Percentiles rank a stretch among this genome's conserved stretches.
phyloP scores from a whole-genome alignment of 2,888 invertebrate genomes.

The Calameuta pallipes region DNA sequence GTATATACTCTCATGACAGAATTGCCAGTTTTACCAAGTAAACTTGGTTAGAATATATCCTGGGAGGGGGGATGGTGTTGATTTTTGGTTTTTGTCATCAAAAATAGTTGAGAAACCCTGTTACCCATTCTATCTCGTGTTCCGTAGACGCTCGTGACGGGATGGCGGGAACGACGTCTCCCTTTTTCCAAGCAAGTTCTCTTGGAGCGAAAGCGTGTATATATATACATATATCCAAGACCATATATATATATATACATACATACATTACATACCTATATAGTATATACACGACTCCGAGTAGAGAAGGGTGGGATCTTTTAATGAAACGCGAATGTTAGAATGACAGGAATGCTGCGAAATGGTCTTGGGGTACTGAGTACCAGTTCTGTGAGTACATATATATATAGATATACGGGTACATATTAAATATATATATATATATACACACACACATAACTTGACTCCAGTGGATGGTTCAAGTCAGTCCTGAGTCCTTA shows the following conservation, averaged over 20 bases:
- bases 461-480: not conserved
- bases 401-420: conserved; percentile 8
- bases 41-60: not conserved
- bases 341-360: conserved; percentile 59
- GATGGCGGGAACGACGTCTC: not conserved
- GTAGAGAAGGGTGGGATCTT: conserved; percentile 40
- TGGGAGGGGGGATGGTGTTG: not conserved
- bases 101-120: not conserved
- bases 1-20: not conserved
- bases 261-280: not conserved
- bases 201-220: not conserved
- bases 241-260: too few species aligned
- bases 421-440: not conserved
- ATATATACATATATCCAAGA: not conserved
- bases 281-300: not conserved
- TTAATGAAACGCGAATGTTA: conserved; percentile 61
- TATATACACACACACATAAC: not conserved
- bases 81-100: not conserved
- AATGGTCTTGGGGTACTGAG: conserved; percentile 52
- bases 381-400: conserved; percentile 20
- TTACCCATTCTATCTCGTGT: not conserved
- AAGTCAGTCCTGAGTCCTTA: conserved; percentile 30
- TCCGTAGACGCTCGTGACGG: not conserved
- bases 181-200: not conserved
- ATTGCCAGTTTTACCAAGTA: not conserved